Percentiles rank a stretch among this genome's conserved stretches.
phyloP scores from a whole-genome alignment of 2,888 invertebrate species.

The Danaus chrysippus region DNA sequence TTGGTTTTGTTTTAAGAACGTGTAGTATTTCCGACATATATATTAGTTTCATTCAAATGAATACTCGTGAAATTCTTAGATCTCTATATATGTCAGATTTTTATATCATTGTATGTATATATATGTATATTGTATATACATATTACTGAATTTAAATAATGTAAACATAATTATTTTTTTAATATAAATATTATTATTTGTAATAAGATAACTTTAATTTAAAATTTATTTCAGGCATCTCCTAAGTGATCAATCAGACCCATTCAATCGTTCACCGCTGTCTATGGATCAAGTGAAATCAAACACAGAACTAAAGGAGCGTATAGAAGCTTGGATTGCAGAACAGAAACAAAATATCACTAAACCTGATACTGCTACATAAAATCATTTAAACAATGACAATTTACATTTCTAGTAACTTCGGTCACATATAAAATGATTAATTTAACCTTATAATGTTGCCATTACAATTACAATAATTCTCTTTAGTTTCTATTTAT shows the following conservation, averaged over 20 bases:
- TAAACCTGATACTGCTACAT: constrained; percentile 39
- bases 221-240: constrained; percentile 81
- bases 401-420: neutral
- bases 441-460: too few relatives aligned
- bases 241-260: constrained; percentile 95
- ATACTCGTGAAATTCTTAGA: too few relatives aligned
- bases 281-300: constrained; percentile 95
- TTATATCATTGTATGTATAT: too few relatives aligned
- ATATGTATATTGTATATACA: too few relatives aligned
- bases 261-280: constrained; percentile 95
- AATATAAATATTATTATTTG: neutral
- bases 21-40: too few relatives aligned
- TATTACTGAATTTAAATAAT: too few relatives aligned
- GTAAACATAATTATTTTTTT: neutral
- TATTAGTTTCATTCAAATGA: too few relatives aligned
- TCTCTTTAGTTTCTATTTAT: too few relatives aligned
- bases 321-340: constrained; percentile 89
- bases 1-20: too few relatives aligned
- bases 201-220: neutral
- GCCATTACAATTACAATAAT: too few relatives aligned
- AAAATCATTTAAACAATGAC: neutral
- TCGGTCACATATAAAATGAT: constrained; percentile 1
- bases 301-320: constrained; percentile 85
- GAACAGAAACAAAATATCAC: constrained; percentile 73
- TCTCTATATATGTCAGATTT: too few relatives aligned